Percentiles rank a stretch among this genome's conserved stretches.
These are phyloP conservation scores for Leucoraja erinaceus DNA, from an alignment of 2,113 vertebrate species.

Conservation along the genomic window DNA sequence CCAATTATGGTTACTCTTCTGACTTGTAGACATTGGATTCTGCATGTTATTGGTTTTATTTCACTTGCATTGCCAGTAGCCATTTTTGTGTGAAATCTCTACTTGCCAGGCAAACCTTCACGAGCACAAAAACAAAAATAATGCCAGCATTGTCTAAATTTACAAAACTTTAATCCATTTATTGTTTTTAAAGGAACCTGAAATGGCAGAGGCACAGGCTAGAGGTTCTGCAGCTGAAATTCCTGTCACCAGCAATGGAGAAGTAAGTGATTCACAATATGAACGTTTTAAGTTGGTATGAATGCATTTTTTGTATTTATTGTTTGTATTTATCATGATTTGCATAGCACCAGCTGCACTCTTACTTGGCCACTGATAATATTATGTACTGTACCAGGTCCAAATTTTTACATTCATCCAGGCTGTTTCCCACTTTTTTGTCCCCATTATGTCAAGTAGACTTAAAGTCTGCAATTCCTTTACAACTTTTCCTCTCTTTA, in stretches of 20 bases:
- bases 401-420: background rate
- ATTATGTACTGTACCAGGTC: background rate
- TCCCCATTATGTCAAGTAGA: background rate
- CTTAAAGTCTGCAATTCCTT: background rate
- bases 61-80: background rate
- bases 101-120: background rate
- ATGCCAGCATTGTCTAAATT: background rate
- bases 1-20: no score
- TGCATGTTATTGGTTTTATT: background rate
- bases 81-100: background rate
- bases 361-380: background rate
- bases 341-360: background rate
- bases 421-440: no score
- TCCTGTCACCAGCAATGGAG: slow-evolving; percentile 87
- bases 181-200: slow-evolving; percentile 53
- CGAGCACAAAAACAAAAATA: background rate
- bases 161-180: slow-evolving; percentile 12
- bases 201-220: slow-evolving; percentile 80
- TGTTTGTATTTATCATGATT: background rate
- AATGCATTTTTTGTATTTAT: background rate
- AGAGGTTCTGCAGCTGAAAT: slow-evolving; percentile 89
- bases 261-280: slow-evolving; percentile 70
- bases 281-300: slow-evolving; percentile 73
- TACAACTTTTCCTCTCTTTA: background rate
- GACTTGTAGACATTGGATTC: background rate